Percentiles rank a stretch among this genome's conserved stretches.
Conservation (phyloP, 2,888 invertebrate genomes). For the Pycnomerus fuliginosus region DNA sequence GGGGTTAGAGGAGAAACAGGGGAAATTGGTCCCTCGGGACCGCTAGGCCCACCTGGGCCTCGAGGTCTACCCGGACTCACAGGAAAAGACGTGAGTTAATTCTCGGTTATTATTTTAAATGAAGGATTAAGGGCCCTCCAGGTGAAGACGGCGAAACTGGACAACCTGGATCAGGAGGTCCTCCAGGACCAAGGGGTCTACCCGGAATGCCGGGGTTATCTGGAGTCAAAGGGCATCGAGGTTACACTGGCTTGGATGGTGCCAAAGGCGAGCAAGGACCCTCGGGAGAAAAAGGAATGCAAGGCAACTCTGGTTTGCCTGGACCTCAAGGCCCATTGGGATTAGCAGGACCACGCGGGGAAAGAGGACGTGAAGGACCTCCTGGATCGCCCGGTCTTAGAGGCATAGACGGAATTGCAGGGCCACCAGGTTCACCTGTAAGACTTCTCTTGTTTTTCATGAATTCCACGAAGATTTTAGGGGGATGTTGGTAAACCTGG, state of each 20-base stretch:
- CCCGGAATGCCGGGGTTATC: slow-evolving; percentile 77
- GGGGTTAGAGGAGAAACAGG: slow-evolving; percentile 79
- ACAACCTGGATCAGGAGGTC: slow-evolving; percentile 68
- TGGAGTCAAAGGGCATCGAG: slow-evolving; percentile 81
- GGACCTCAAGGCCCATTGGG: slow-evolving; percentile 76
- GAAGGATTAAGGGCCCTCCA: slow-evolving; percentile 58
- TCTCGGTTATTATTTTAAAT: neutral
- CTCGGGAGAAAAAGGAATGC: slow-evolving; percentile 72
- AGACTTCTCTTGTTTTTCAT: slow-evolving; percentile 28
- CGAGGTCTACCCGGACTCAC: slow-evolving; percentile 69
- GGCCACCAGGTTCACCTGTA: slow-evolving; percentile 75
- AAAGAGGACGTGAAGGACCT: slow-evolving; percentile 81
- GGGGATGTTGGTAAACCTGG: slow-evolving; percentile 82
- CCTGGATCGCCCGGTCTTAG: slow-evolving; percentile 74
- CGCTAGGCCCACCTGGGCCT: slow-evolving; percentile 58
- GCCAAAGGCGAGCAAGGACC: slow-evolving; percentile 78
- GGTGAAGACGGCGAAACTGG: slow-evolving; percentile 84
- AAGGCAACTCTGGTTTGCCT: slow-evolving; percentile 65
- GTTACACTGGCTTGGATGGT: slow-evolving; percentile 77
- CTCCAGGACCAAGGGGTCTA: slow-evolving; percentile 70
- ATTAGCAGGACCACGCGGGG: slow-evolving; percentile 76
- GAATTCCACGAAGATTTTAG: slow-evolving; percentile 47
- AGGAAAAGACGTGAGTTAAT: slow-evolving; percentile 70
- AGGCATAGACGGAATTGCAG: slow-evolving; percentile 77
- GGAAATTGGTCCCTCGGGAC: slow-evolving; percentile 69